Conservation (phyloP, 1,140 invertebrate species). For the Bemisia tabaci region DNA sequence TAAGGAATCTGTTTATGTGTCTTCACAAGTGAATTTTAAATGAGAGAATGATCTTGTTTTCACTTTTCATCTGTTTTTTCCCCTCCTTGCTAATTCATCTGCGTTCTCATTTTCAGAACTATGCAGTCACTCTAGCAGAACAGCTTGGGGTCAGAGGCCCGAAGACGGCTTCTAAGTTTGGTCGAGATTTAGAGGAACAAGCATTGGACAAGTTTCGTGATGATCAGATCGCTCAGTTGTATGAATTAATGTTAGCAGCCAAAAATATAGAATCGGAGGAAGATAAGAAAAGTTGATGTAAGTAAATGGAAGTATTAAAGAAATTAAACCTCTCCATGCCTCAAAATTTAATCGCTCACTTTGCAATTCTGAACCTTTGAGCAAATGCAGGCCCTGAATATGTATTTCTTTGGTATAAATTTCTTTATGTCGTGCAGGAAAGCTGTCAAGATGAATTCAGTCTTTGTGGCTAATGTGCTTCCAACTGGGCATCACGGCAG, state of each 20-base stretch:
- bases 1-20: no score
- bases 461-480: no score
- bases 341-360: no score
- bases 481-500: no score
- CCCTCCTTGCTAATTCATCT: neutral
- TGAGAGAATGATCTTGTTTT: neutral
- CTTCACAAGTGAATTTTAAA: no score
- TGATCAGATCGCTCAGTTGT: conserved; percentile 67
- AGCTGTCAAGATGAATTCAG: no score
- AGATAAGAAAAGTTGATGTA: neutral
- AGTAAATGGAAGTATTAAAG: no score
- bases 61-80: conserved; percentile 2
- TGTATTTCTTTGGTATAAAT: no score
- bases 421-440: no score
- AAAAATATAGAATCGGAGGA: conserved; percentile 16
- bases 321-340: no score
- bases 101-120: conserved; percentile 44
- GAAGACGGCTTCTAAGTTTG: conserved; percentile 40
- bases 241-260: conserved; percentile 63
- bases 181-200: conserved; percentile 41
- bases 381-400: no score
- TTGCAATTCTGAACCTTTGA: no score
- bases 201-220: conserved; percentile 56
- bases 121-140: conserved; percentile 53
- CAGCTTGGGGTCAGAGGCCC: conserved; percentile 49